These are phyloP conservation scores for Agrochola lychnidis DNA, from an alignment of 2,888 invertebrate species.

Conservation along the genomic window DNA sequence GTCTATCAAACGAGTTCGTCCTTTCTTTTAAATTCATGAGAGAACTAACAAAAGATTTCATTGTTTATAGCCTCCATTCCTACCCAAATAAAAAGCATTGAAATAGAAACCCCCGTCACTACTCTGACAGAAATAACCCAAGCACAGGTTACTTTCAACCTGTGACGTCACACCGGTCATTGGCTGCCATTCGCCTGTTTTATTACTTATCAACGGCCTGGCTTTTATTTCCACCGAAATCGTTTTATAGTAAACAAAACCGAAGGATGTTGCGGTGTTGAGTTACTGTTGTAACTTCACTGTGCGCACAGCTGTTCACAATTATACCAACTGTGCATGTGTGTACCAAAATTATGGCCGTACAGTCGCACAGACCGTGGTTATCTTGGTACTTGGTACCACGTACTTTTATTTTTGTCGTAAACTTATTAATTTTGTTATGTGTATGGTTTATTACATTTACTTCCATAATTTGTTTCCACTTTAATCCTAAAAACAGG, in stretches of 20 bases:
- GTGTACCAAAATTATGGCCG: conserved; percentile 25
- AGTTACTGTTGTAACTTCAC: conserved; percentile 30
- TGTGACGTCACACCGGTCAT: conserved; percentile 53
- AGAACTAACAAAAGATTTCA: conserved; percentile 2
- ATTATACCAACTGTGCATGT: conserved; percentile 42
- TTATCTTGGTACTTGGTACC: conserved; percentile 27
- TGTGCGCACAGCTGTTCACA: conserved; percentile 51
- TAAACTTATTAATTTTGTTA: conserved; percentile 23
- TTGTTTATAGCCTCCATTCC: conserved; percentile 16
- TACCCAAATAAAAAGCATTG: conserved; percentile 22
- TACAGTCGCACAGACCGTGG: conserved; percentile 34
- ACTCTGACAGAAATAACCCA: conserved; percentile 33
- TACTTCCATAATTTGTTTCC: neutral
- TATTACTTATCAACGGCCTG: conserved; percentile 47
- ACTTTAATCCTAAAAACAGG: neutral
- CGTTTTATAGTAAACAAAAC: conserved; percentile 51
- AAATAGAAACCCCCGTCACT: conserved; percentile 47
- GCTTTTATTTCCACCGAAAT: conserved; percentile 46
- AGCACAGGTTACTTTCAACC: conserved; percentile 29
- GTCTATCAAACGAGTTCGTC: neutral
- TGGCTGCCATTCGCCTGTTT: conserved; percentile 47
- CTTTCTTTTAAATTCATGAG: neutral
- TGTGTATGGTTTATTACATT: neutral
- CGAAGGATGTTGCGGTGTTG: conserved; percentile 23
- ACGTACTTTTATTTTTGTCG: conserved; percentile 20